Percentiles rank a stretch among this genome's conserved stretches.
phyloP scores from a whole-genome alignment of 2,888 invertebrate genomes.

The Hydropsyche betteni region DNA sequence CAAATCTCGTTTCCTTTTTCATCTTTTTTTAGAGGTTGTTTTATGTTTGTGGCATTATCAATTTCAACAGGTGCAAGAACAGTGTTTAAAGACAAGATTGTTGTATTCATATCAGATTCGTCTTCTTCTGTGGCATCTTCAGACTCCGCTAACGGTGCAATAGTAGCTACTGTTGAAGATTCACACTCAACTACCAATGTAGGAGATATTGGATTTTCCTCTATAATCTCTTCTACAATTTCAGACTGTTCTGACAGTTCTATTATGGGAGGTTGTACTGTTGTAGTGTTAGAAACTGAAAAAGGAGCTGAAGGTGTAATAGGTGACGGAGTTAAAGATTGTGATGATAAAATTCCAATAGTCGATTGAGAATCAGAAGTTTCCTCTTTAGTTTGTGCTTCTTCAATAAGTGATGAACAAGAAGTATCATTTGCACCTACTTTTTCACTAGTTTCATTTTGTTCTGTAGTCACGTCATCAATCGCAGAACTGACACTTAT shows the following conservation, averaged over 20 bases:
- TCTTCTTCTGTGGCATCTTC: slow-evolving; percentile 76
- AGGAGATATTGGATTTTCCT: slow-evolving; percentile 44
- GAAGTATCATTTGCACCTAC: slow-evolving; percentile 19
- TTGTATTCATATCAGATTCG: slow-evolving; percentile 56
- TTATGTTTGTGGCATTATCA: slow-evolving; percentile 57
- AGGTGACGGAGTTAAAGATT: slow-evolving; percentile 48
- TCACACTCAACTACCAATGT: slow-evolving; percentile 37
- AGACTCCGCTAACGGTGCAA: slow-evolving; percentile 75
- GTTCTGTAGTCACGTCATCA: slow-evolving; percentile 64
- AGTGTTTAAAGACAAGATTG: slow-evolving; percentile 44
- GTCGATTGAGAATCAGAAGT: slow-evolving; percentile 44
- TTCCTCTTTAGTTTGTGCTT: slow-evolving; percentile 41
- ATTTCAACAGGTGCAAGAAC: slow-evolving; percentile 60
- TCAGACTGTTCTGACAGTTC: slow-evolving; percentile 48
- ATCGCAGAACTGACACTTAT: slow-evolving; percentile 79
- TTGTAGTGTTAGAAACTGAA: slow-evolving; percentile 25
- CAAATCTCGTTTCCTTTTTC: slow-evolving; percentile 83
- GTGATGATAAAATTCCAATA: slow-evolving; percentile 44
- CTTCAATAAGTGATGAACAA: slow-evolving; percentile 43
- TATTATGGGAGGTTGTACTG: slow-evolving; percentile 36
- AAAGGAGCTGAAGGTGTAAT: slow-evolving; percentile 42
- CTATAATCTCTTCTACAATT: slow-evolving; percentile 49
- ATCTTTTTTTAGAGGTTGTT: slow-evolving; percentile 42
- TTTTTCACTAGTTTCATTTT: slow-evolving; percentile 51
- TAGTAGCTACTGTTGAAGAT: slow-evolving; percentile 59